Evolutionary conservation across 2,888 invertebrate genomes (phyloP).

Genomic region (Tribolium freemani): DNA sequence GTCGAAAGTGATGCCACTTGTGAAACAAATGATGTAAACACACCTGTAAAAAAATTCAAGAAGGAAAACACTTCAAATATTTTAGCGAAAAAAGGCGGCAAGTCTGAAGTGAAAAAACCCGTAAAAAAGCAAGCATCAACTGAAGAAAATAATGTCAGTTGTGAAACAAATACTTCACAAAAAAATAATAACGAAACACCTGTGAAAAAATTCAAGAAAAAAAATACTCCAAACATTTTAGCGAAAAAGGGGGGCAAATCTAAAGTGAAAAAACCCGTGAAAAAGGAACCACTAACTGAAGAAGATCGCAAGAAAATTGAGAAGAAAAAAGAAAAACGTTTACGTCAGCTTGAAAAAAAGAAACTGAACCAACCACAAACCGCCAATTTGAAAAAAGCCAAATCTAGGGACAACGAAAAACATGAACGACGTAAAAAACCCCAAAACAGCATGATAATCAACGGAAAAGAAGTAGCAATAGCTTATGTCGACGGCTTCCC

Average conservation of each 20-base stretch:
- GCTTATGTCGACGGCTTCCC: constrained; percentile 80
- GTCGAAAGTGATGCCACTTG: constrained; percentile 33
- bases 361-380: constrained; percentile 32
- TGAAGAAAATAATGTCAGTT: too few species aligned
- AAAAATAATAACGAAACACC: too few species aligned
- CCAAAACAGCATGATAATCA: constrained; percentile 69
- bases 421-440: constrained; percentile 16
- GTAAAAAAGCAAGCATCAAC: too few species aligned
- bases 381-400: constrained; percentile 28
- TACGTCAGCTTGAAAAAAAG: constrained; percentile 54
- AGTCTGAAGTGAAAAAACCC: background rate
- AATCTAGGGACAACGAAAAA: constrained; percentile 35
- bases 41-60: constrained; percentile 45
- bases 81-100: background rate
- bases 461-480: constrained; percentile 76
- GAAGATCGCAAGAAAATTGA: constrained; percentile 55
- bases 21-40: constrained; percentile 31
- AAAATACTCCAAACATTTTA: background rate
- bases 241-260: background rate
- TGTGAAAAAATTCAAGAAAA: constrained; percentile 47
- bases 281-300: constrained; percentile 43
- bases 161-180: too few species aligned
- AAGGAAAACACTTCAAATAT: constrained; percentile 16
- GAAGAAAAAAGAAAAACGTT: constrained; percentile 55
- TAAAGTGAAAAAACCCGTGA: background rate